Evolutionary conservation across 2,888 invertebrate species (phyloP).

Genomic region (Sphaerophoria rueppellii): DNA sequence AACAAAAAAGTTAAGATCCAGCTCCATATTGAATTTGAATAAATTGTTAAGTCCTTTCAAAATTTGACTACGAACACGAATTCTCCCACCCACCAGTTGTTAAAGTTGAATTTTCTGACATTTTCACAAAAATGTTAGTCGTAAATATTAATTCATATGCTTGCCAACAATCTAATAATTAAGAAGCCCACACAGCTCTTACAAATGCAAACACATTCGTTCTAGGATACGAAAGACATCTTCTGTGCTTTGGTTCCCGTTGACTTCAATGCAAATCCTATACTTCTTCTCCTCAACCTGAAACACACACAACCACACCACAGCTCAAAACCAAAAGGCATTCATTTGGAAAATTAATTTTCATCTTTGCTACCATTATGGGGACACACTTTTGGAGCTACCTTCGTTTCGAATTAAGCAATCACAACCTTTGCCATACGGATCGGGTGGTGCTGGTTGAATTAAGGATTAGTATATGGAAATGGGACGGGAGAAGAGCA

Average conservation of each 20-base stretch:
- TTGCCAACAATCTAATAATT: constrained; percentile 41
- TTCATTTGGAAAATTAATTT: constrained; percentile 66
- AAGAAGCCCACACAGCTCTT: constrained; percentile 38
- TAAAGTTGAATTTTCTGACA: not conserved
- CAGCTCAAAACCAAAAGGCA: constrained; percentile 21
- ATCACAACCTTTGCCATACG: constrained; percentile 61
- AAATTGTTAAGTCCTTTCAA: not conserved
- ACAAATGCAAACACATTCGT: constrained; percentile 41
- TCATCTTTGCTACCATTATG: constrained; percentile 35
- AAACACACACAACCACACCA: not conserved
- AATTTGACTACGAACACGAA: not conserved
- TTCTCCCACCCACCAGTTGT: not conserved
- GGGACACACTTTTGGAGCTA: constrained; percentile 34
- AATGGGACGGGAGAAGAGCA: too few relatives aligned
- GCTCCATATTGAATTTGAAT: not conserved
- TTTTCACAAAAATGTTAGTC: constrained; percentile 1
- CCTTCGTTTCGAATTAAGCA: constrained; percentile 58
- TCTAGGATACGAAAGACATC: not conserved
- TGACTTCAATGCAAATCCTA: constrained; percentile 33
- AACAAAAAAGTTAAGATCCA: constrained; percentile 1
- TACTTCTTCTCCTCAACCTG: not conserved
- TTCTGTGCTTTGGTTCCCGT: not conserved
- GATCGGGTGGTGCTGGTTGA: constrained; percentile 32
- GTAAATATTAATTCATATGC: constrained; percentile 28
- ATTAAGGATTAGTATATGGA: too few relatives aligned